Evolutionary conservation across 2,113 vertebrate species (phyloP), one percentile per base, ranked within the genome.

Genomic region (Gnathonemus echidnorhynchus): DNA sequence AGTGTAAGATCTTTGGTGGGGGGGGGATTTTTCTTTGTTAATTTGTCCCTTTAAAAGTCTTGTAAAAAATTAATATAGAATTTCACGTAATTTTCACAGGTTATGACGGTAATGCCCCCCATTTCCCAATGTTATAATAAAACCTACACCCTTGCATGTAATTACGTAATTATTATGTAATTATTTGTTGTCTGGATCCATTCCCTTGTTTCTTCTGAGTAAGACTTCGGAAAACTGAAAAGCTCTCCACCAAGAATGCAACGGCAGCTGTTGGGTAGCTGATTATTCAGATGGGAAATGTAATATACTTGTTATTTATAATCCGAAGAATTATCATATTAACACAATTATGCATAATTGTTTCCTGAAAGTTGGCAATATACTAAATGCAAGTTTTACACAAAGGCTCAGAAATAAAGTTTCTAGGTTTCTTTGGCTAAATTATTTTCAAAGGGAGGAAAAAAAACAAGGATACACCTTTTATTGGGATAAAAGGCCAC

Each of bases 131-230:
- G 21, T 48, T 85, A 48, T 48, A 48, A 85, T 48, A 24, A 85
- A 85, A 46, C 45, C 39, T 52, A 87, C 85, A 13, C 85, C 49
- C 85, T 52, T n/a, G 49, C 19, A 53, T 49, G 49, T 87, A 87
- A 87, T 87, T 87, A 35, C 83, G 7, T 87, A 52, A 87, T 87
- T 87, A 87, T 87, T 87, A 87, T 87, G 85, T 87, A 87, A 87
- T 87, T 87, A 87, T 87, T 52, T 87, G 49, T 46, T 48, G 49
- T 52, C 49, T 87, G 85, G 85, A 87, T 87, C 27, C 27, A 27
- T 87, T 87, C 85, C 85, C 85, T 50, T 35, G 46, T 87, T 87
- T 87, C 21, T 53, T 87, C 85, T 87, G 46, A 52, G 85, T 87
- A 46, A 50, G 85, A 87, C n/a, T 87, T 49, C 35, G 3, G 85